Evolutionary conservation across 2,888 invertebrate genomes (phyloP).

Genomic region (Gastrophysa polygoni): DNA sequence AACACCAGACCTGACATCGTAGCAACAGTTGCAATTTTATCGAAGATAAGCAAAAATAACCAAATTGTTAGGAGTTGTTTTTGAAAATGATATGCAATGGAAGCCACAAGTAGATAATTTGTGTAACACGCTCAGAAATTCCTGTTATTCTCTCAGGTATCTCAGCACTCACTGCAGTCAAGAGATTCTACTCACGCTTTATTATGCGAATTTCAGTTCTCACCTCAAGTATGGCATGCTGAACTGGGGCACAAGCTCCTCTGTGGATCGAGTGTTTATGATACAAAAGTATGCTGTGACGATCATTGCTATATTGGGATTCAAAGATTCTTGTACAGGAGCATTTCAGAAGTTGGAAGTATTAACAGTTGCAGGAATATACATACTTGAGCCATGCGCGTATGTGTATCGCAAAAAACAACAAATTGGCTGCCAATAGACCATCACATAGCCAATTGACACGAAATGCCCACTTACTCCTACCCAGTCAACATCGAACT

Average conservation of each 20-base stretch:
- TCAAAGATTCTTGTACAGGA: not conserved
- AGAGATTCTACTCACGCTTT: not conserved
- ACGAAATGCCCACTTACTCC: no score
- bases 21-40: no score
- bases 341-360: no score
- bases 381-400: no score
- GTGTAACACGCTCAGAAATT: not conserved
- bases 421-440: no score
- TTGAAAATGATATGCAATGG: not conserved
- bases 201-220: slow-evolving; percentile 1
- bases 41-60: no score
- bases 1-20: no score
- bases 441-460: no score
- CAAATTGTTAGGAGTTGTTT: no score
- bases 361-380: no score
- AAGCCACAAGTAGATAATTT: not conserved
- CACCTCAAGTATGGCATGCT: slow-evolving; percentile 5
- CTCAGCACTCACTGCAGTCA: slow-evolving; percentile 2
- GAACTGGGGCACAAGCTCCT: slow-evolving; percentile 4
- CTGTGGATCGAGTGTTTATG: slow-evolving; percentile 1
- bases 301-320: not conserved
- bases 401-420: no score
- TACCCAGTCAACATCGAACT: no score
- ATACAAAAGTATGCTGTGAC: slow-evolving; percentile 5
- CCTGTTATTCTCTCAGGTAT: not conserved